Base-by-base conservation (phyloP, 2,797 vertebrate genomes). In the Poecilia velifera region DNA sequence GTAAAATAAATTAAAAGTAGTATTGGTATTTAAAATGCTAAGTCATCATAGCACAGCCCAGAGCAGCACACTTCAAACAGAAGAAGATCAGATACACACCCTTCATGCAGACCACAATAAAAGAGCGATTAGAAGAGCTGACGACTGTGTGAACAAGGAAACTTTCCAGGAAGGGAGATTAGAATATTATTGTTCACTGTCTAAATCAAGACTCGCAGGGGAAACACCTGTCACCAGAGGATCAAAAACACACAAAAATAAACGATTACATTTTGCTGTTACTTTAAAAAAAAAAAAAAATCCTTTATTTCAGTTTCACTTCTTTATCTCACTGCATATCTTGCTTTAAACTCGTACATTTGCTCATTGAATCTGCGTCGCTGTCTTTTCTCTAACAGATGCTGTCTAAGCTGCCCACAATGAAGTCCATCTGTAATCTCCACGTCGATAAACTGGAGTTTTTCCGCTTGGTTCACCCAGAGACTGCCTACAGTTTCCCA, bases 351-450 rank as follows among this genome's bases (percentile, higher is more conserved):
- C 6, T 36, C 51, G 22, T 6, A 72, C 16, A 72, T 70, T 75
- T 55, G 84, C 77, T 46, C 2, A 43, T 87, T 4, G 43, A 6
- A 49, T 28, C 39, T 46, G 12, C 13, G 0, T 34, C 83, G 5
- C 47, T 34, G n/a, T 82, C 64, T 86, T 64, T 53, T 84, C 76
- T 70, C 66, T 74, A 34, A 36, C 92, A 98, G 97, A 97, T 98
- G 94, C 90, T 97, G 89, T 97, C 97, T 88, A 98, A 97, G 91
- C 94, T 98, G 82, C 97, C 97, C 36, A 79, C 95, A 87, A 97
- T 98, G 97, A 98, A 97, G 92, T 97, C 97, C 0, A 98, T 98
- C 89, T 97, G 97, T 86, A 97, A 97, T 88, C 97, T 98, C 81
- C 97, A 98, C 88, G 91, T 97, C 76, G 97, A 98, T 84, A 98